Conservation (phyloP, 2,797 vertebrate genomes). For the Enteromius argenteus region DNA sequence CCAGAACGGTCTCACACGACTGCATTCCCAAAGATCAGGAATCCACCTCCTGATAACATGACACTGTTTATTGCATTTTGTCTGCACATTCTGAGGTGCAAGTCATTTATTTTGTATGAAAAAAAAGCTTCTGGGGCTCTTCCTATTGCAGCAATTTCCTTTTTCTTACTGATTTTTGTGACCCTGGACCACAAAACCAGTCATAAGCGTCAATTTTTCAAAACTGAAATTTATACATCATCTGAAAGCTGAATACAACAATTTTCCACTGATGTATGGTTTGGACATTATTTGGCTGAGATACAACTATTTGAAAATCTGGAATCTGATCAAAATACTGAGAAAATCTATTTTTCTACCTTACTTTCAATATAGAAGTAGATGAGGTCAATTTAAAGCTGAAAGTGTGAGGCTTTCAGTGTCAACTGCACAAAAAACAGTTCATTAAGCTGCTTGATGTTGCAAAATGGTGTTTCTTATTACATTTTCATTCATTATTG, state of each 20-base stretch:
- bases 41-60: not conserved
- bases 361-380: not conserved
- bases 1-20: not conserved
- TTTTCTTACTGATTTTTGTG: no score
- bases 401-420: not conserved
- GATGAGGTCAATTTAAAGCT: not conserved
- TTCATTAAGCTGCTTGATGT: not conserved
- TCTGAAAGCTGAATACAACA: no score
- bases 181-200: no score
- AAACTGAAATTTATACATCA: no score
- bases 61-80: not conserved
- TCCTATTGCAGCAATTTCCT: not conserved
- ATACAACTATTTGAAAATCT: no score
- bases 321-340: no score
- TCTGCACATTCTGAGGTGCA: not conserved
- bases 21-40: not conserved
- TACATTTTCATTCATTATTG: not conserved
- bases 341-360: not conserved
- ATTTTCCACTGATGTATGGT: no score
- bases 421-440: not conserved
- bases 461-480: not conserved
- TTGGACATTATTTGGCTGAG: no score
- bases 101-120: not conserved
- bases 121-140: not conserved
- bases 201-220: no score